Evolutionary conservation across 2,888 invertebrate species (phyloP), one percentile per base, ranked within the genome.

Genomic region (Aleiodes leptofemur): DNA sequence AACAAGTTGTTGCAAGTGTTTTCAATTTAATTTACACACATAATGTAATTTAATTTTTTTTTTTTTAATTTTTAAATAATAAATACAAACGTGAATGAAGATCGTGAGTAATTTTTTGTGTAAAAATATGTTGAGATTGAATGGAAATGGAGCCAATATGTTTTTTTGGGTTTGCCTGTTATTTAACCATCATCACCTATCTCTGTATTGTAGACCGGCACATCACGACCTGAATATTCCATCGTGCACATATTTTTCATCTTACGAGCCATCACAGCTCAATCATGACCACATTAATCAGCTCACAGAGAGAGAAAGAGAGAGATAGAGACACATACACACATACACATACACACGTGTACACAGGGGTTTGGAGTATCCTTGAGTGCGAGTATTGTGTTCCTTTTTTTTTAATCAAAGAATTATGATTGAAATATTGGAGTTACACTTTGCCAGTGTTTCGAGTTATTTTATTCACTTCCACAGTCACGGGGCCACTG

Each of bases 121-220:
- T 23, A 2, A 23, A 23, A 23, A 23, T 23, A 23, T 2, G 23
- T 23, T 23, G 2, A 23, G 23, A 23, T 23, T 1, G 2, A 23
- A 23, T 23, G 23, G 23, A 23, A 23, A 23, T 23, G 6, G 34
- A 34, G 34, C 34, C 34, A 34, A 23, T 34, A 34, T 6, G 34
- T 34, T 34, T 23, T 23, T 23, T 23, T 23, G 23, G 23, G 23
- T 51, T 13, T 53, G 53, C 14, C 4, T 6, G 50, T 51, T 50
- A 34, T 34, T 74, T 77, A 79, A 43, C 79, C 80, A 78, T 80
- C 80, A 68, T 43, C 43, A 7, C 74, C 78, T 69, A 76, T 76
- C 50, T 73, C 73, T 72, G 77, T 77, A 76, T 78, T 74, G 80
- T 72, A 74, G 73, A 76, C 74, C 75, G 77, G 76, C 80, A 77